Conservation (phyloP, 2,113 vertebrate genomes). For the Laterallus jamaicensis region DNA sequence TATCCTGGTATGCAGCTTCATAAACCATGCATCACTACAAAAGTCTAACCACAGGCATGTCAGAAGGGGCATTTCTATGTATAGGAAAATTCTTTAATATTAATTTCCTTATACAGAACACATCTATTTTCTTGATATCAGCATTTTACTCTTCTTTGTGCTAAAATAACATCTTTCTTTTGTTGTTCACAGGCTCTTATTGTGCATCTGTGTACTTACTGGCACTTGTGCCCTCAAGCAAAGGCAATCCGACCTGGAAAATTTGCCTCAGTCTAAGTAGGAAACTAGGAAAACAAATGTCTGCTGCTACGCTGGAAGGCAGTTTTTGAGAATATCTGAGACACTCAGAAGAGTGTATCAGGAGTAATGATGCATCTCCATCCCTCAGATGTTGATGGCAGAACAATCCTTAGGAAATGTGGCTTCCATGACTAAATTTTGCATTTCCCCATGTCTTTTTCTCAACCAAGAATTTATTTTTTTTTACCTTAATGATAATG, state of each 20-base stretch:
- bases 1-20: not conserved
- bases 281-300: not conserved
- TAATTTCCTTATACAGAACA: not conserved
- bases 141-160: not conserved
- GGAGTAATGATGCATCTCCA: not conserved
- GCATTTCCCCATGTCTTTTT: not conserved
- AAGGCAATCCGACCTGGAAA: not conserved
- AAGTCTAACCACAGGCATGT: not conserved
- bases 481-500: not conserved
- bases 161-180: not conserved
- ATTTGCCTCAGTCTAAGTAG: not conserved
- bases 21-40: not conserved
- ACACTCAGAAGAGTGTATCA: not conserved
- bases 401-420: not conserved
- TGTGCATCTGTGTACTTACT: not conserved
- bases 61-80: not conserved
- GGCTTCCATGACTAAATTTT: not conserved
- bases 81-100: not conserved
- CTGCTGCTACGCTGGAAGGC: not conserved
- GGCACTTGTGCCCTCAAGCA: not conserved
- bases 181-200: not conserved
- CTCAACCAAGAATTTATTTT: not conserved
- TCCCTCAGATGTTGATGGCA: not conserved
- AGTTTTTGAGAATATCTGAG: not conserved
- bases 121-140: not conserved